Evolutionary conservation across 2,113 vertebrate genomes (phyloP).

Genomic region (Forbesichthys agassizii): DNA sequence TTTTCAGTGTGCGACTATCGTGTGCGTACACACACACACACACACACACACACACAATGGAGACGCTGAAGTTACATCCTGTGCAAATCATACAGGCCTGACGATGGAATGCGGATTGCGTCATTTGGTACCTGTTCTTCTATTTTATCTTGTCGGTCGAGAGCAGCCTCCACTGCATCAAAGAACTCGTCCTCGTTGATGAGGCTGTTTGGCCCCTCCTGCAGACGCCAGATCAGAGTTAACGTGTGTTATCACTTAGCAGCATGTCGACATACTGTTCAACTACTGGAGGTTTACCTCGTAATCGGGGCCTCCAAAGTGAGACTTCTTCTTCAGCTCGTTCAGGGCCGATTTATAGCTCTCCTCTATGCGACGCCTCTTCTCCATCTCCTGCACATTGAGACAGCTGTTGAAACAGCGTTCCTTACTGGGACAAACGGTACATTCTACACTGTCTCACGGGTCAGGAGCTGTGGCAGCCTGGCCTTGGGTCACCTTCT

Average conservation of each 20-base stretch:
- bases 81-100: background rate
- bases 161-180: constrained; percentile 96
- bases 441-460: background rate
- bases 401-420: background rate
- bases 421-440: background rate
- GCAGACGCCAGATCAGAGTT: background rate
- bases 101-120: no score
- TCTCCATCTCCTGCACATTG: constrained; percentile 84
- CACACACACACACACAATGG: background rate
- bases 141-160: constrained; percentile 97
- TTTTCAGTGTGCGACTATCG: constrained; percentile 89
- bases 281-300: constrained; percentile 76
- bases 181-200: constrained; percentile 99
- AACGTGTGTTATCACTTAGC: background rate
- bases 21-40: constrained; percentile 11
- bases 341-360: constrained; percentile 85
- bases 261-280: background rate
- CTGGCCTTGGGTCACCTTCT: constrained; percentile 78
- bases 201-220: constrained; percentile 98
- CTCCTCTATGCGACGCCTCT: constrained; percentile 86
- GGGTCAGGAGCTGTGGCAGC: background rate
- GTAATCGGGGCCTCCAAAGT: constrained; percentile 96
- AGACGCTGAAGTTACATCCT: background rate
- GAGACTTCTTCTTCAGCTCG: constrained; percentile 94
- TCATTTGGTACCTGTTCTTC: constrained; percentile 87